These are phyloP conservation scores for Bothrops alternatus DNA, from an alignment of 2,797 vertebrate genomes.

Conservation along the genomic window DNA sequence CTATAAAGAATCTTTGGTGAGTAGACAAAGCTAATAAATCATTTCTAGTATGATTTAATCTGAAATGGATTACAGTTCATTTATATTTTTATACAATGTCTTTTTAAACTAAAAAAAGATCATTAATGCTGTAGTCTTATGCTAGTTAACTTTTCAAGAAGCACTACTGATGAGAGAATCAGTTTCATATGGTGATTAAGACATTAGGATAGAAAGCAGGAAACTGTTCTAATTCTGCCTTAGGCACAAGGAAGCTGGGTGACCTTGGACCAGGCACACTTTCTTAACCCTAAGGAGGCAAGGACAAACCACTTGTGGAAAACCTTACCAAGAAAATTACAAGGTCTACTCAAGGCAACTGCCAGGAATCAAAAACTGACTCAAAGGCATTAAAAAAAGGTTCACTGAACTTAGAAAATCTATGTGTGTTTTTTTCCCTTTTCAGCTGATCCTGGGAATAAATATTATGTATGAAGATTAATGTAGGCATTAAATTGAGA, in stretches of 20 bases:
- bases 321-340: neutral
- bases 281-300: neutral
- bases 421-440: neutral
- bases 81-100: neutral
- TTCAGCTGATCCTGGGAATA: neutral
- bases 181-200: neutral
- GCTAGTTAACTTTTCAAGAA: neutral
- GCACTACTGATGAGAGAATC: neutral
- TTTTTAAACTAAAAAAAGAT: neutral
- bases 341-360: neutral
- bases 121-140: neutral
- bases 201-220: neutral
- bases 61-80: neutral
- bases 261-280: neutral
- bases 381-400: neutral
- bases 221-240: neutral
- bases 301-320: neutral
- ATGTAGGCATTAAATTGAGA: neutral
- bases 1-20: constrained; percentile 86
- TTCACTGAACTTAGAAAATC: neutral
- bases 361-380: neutral
- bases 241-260: neutral
- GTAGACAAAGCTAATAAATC: constrained; percentile 47
- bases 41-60: neutral
- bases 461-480: neutral